Percentiles rank a stretch among this genome's conserved stretches.
Evolutionary conservation across 2,888 invertebrate species (phyloP).

Genomic region (Ophion ellenae): DNA sequence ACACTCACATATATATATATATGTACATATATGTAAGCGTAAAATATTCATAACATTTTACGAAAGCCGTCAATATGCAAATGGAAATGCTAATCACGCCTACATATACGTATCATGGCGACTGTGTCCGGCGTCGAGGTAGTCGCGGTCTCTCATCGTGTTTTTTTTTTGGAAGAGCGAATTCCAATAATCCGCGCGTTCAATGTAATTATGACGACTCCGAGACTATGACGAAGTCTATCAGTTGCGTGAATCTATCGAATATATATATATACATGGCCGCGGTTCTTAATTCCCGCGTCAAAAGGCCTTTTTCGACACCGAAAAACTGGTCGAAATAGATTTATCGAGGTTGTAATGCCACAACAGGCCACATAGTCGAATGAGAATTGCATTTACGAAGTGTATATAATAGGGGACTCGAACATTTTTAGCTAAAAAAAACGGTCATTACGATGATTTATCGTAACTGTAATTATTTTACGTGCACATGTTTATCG

Average conservation of each 20-base stretch:
- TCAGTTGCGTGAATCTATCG: slow-evolving; percentile 69
- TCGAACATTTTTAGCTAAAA: not conserved
- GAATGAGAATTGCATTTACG: slow-evolving; percentile 1
- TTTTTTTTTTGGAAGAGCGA: slow-evolving; percentile 33
- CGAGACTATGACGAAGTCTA: slow-evolving; percentile 71
- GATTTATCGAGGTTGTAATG: slow-evolving; percentile 28
- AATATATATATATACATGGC: not conserved
- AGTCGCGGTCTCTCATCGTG: slow-evolving; percentile 20
- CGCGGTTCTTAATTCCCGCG: not conserved
- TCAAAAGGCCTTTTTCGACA: slow-evolving; percentile 22
- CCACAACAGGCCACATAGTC: slow-evolving; percentile 1
- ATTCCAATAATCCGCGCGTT: slow-evolving; percentile 48
- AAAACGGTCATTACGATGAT: slow-evolving; percentile 2
- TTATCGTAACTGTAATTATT: no score
- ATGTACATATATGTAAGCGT: slow-evolving; percentile 67
- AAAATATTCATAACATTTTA: slow-evolving; percentile 84
- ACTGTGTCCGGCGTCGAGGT: slow-evolving; percentile 39
- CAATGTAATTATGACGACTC: slow-evolving; percentile 52
- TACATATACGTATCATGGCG: slow-evolving; percentile 55
- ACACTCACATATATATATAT: slow-evolving; percentile 11
- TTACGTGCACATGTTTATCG: no score
- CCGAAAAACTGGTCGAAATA: slow-evolving; percentile 19
- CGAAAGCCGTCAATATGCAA: slow-evolving; percentile 84
- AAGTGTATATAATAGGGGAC: not conserved
- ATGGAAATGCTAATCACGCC: slow-evolving; percentile 82